Conservation (phyloP, 1,140 invertebrate species). For the Lepidurus packardi region DNA sequence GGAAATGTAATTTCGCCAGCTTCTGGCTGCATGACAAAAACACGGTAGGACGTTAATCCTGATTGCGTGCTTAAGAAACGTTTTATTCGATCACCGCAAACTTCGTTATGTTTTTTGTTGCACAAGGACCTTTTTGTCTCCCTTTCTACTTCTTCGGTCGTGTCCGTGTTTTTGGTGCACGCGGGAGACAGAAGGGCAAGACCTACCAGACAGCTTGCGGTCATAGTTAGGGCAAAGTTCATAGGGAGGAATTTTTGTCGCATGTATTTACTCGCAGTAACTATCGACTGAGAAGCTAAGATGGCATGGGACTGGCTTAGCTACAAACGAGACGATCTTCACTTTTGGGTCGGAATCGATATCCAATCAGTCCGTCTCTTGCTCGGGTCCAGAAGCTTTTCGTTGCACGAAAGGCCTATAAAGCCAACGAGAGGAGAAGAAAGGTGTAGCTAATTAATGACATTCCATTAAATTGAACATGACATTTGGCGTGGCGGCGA, state of each 20-base stretch:
- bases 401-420: not conserved
- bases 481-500: not conserved
- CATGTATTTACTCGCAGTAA: not conserved
- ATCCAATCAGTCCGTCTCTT: constrained; percentile 18
- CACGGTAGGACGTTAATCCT: not conserved
- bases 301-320: not conserved
- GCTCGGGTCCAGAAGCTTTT: not conserved
- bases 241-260: not conserved
- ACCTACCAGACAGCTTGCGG: not conserved
- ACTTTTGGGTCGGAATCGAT: not conserved
- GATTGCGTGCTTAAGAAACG: not conserved
- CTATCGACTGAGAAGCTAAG: not conserved
- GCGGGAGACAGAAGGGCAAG: not conserved
- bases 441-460: constrained; percentile 16
- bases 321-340: constrained; percentile 8
- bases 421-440: not conserved
- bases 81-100: not conserved
- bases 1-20: too few species aligned
- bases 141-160: not conserved
- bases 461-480: constrained; percentile 5
- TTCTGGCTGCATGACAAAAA: not conserved
- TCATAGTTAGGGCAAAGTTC: not conserved
- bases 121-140: not conserved
- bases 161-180: not conserved
- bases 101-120: not conserved